These are phyloP conservation scores for Toxostoma redivivum DNA, from an alignment of 2,113 vertebrate species.

Conservation along the genomic window DNA sequence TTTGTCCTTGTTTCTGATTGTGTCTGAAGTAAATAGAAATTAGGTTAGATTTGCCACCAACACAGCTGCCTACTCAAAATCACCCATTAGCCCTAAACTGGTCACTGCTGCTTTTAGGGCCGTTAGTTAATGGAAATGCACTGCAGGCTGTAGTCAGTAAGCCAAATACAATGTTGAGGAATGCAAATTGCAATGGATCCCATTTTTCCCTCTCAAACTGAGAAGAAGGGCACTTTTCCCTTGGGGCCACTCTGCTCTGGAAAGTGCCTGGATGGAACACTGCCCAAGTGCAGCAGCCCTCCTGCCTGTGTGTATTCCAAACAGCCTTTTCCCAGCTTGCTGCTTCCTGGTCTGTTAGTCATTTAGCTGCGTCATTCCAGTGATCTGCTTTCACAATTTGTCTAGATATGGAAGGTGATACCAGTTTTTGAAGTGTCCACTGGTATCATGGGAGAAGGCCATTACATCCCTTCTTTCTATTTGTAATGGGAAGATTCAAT, in stretches of 20 bases:
- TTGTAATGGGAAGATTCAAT: background rate
- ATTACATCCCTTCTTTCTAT: background rate
- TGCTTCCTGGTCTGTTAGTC: background rate
- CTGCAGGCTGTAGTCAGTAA: background rate
- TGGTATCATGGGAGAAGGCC: background rate
- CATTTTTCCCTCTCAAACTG: background rate
- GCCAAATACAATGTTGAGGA: background rate
- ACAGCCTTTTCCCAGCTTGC: background rate
- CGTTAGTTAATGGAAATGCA: background rate
- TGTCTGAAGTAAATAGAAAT: background rate
- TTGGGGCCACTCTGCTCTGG: background rate
- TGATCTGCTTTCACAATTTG: background rate
- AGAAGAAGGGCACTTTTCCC: background rate
- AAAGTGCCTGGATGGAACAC: background rate
- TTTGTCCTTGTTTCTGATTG: background rate
- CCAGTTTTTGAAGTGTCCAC: background rate
- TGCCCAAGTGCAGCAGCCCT: background rate
- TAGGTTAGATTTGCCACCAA: background rate
- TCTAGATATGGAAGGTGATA: background rate
- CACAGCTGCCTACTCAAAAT: background rate
- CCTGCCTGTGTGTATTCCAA: background rate
- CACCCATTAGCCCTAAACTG: background rate
- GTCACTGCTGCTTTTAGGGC: background rate
- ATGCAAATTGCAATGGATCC: background rate
- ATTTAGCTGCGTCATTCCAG: background rate